A percentile compares a stretch with the other conserved stretches of the same genome.
Evolutionary conservation across 2,113 vertebrate species (phyloP).

Genomic region (Epinephelus moara): DNA sequence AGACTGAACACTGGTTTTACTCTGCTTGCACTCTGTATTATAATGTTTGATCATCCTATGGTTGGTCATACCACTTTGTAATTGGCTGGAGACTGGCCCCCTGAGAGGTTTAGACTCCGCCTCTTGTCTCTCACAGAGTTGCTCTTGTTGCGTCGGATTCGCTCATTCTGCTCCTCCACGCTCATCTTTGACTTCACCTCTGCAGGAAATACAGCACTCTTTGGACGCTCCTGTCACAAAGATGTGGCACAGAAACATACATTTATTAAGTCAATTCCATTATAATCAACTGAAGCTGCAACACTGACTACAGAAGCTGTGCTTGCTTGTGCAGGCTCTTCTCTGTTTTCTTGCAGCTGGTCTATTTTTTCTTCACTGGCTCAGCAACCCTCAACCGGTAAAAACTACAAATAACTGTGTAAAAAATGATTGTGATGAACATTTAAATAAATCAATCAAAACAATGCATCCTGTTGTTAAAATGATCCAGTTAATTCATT

Average conservation of each 20-base stretch:
- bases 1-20: neutral
- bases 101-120: slow-evolving; percentile 91
- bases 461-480: no score
- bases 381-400: no score
- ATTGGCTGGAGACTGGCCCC: slow-evolving; percentile 83
- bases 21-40: neutral
- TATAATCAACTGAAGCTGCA: no score
- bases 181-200: slow-evolving; percentile 96
- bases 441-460: no score
- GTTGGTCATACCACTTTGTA: slow-evolving; percentile 91
- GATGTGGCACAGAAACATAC: neutral
- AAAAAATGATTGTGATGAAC: no score
- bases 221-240: slow-evolving; percentile 89
- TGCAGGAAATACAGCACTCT: slow-evolving; percentile 89
- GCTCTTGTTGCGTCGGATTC: slow-evolving; percentile 93
- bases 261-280: neutral
- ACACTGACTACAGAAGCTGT: no score
- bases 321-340: no score
- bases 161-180: slow-evolving; percentile 94
- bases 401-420: no score
- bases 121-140: slow-evolving; percentile 93
- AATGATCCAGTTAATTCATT: no score
- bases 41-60: neutral
- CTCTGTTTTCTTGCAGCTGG: no score
- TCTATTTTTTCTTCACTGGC: no score